phyloP scores from a whole-genome alignment of 2,113 vertebrate genomes.

The Sapayoa aenigma region DNA sequence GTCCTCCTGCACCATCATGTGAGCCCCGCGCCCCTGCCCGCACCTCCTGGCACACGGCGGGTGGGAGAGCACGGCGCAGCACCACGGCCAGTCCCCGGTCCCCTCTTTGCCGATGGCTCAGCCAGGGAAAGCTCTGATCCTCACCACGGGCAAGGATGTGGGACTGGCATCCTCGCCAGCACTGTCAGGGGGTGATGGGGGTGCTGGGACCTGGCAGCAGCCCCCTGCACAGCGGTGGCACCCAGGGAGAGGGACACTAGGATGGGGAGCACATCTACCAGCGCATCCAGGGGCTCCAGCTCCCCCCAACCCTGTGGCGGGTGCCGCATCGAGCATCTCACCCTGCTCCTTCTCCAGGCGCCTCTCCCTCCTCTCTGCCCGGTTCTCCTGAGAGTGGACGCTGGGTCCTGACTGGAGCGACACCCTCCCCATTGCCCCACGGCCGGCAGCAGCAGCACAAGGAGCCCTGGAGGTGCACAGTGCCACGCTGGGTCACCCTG shows the following conservation, averaged over 20 bases:
- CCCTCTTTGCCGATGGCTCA: neutral
- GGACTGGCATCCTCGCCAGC: neutral
- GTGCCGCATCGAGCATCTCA: neutral
- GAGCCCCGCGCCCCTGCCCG: slow-evolving; percentile 27
- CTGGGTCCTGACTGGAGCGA: neutral
- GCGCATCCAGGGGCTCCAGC: neutral
- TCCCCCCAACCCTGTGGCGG: fast-evolving
- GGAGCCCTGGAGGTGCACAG: neutral
- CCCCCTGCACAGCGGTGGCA: fast-evolving
- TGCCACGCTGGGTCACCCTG: neutral
- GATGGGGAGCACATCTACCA: neutral
- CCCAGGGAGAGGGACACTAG: neutral
- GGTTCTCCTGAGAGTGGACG: neutral
- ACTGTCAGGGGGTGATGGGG: fast-evolving
- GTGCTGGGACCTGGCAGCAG: neutral
- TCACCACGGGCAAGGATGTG: neutral
- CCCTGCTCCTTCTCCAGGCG: neutral
- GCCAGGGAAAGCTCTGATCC: neutral
- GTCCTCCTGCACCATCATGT: slow-evolving; percentile 98
- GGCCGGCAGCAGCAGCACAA: neutral
- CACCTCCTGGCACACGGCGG: neutral
- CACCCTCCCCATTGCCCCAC: neutral
- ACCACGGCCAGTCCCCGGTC: fast-evolving
- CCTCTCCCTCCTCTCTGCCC: neutral
- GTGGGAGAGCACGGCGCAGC: neutral